Evolutionary conservation across 2,797 vertebrate species (phyloP).

Genomic region (Gallinago nigripennis): DNA sequence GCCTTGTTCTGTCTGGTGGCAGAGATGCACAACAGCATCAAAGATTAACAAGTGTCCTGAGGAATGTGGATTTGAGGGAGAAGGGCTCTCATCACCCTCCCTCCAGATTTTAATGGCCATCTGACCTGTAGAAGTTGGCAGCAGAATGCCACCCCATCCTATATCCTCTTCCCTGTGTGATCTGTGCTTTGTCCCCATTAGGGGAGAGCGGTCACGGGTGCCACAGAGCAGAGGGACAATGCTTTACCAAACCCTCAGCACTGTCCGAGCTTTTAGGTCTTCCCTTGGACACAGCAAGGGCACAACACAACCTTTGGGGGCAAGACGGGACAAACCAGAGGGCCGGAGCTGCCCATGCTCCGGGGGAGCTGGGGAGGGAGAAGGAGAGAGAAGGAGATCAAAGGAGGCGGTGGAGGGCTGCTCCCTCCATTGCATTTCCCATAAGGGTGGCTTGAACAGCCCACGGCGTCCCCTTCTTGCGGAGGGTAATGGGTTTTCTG

Average conservation of each 20-base stretch:
- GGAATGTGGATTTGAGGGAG: neutral
- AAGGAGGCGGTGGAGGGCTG: neutral
- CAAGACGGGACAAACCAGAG: neutral
- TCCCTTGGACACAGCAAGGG: neutral
- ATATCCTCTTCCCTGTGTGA: accelerated
- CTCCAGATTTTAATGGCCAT: neutral
- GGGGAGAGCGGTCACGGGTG: neutral
- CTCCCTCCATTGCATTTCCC: neutral
- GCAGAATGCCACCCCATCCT: neutral
- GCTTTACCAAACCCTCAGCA: neutral
- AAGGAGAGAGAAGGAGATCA: neutral
- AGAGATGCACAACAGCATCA: neutral
- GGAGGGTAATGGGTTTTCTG: neutral
- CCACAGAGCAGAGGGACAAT: neutral
- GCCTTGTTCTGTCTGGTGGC: neutral
- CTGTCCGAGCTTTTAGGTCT: neutral
- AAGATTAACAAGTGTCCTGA: neutral
- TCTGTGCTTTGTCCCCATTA: neutral
- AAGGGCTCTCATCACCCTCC: neutral
- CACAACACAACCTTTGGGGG: neutral
- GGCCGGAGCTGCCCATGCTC: neutral
- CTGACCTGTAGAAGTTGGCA: neutral
- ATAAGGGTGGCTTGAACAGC: neutral
- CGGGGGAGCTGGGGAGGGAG: neutral
- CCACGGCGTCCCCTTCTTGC: neutral